Base-by-base conservation (phyloP, 53 echinoderm and acorn worm genomes). In the Glandiceps talaboti region DNA sequence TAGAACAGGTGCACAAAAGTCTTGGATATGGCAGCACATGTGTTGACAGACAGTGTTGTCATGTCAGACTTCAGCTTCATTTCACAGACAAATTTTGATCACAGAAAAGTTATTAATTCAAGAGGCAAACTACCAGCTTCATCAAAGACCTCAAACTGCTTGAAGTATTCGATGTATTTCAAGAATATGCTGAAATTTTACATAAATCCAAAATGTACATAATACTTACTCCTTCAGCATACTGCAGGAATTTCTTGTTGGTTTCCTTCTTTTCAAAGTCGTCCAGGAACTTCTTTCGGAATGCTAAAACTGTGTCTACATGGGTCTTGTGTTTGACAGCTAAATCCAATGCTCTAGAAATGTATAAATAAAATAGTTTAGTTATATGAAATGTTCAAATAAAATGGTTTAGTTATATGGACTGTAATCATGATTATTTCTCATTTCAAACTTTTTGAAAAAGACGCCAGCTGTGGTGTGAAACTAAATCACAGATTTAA, bases 271-370 rank as follows among this genome's bases (percentile, higher is more conserved):
- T 96, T 76, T 93, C 92, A 88, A 96, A 96, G 83, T 84, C 86
- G 30, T 96, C 90, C 25, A 96, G 85, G 81, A 96, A 96, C 73
- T 89, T 86, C 33, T 96, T 90, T 20, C 96, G 80, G 32, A 88
- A 87, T 14, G 90, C 96, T 25, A 96, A 87, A 0, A 96, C 96
- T 0, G 96, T 96, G 87, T 96, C 96, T 14, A 96, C 96, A 80
- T 96, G 96, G n/a, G 96, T 96, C 87, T 96, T 96, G 82, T 93
- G 89, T 79, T 96, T 96, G n/a, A 96, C 96, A 26, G 96, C 96
- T 25, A 96, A 80, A 81, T 96, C 96, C 26, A 96, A 82, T 0
- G 92, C 92, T 78, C 96, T 96, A 76, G n/a, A n/a, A n/a, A n/a
- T n/a, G n/a, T 6, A 26, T 77, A 74, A 29, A 26, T 79, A 32